A percentile compares a stretch with the other conserved stretches of the same genome.
Conservation (phyloP, 92 coral and sea anemone genomes). For the Palythoa grandis region DNA sequence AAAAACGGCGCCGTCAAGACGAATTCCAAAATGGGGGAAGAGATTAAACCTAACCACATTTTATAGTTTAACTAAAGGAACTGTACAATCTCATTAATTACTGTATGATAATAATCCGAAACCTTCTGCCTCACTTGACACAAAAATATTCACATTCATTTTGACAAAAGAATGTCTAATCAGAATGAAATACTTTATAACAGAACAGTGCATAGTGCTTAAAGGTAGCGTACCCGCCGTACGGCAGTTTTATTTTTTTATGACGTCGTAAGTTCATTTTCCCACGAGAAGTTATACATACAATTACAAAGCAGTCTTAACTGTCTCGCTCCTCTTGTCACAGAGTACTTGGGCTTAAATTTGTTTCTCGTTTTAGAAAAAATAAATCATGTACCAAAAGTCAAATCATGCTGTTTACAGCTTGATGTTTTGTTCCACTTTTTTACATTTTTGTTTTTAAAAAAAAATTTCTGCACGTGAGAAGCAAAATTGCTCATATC, state of each 20-base stretch:
- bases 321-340: no score
- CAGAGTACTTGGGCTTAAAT: no score
- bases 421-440: no score
- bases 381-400: no score
- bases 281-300: no score
- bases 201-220: no score
- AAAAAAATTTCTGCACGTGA: not conserved
- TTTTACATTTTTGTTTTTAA: no score
- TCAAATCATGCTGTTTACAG: no score
- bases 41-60: slow-evolving; percentile 35
- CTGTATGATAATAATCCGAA: slow-evolving; percentile 6
- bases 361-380: no score
- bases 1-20: slow-evolving; percentile 18
- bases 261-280: not conserved
- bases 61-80: slow-evolving; percentile 11
- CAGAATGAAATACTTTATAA: not conserved
- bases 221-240: no score
- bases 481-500: not conserved
- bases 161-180: not conserved
- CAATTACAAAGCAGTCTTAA: no score
- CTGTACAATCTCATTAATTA: slow-evolving; percentile 5
- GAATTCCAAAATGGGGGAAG: not conserved
- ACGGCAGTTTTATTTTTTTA: no score
- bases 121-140: slow-evolving; percentile 42
- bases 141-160: not conserved